Evolutionary conservation across 1,140 invertebrate species (phyloP), one percentile per base, ranked within the genome.

Genomic region (Drosophila repleta): DNA sequence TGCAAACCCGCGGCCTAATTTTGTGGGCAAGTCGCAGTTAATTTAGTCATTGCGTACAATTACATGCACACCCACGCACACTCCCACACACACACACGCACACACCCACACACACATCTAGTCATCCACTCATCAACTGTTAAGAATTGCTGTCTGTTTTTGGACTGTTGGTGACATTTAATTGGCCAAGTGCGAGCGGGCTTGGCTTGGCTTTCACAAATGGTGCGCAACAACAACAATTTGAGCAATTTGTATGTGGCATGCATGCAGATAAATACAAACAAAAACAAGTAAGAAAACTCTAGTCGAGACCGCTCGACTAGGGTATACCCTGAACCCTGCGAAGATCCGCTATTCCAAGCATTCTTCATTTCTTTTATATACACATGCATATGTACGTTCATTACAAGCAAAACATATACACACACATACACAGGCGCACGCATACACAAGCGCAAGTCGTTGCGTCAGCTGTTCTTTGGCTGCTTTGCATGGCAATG

Each of bases 141-240:
- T 35, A 35, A 35, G 32, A 35, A 35, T 35, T 13, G 43, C 13
- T 53, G 10, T 39, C 13, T 21, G 18, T 69, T 11, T 43, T 43
- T 62, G 43, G 58, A 5, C 51, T 65, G 35, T 43, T 61, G 45
- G 62, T 63, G 68, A 65, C 68, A 63, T 76, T 71, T 76, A 67
- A 61, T 65, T 67, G 55, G 63, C 71, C 74, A 76, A 74, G 26
- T 71, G 58, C 64, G 46, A 11, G 26, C 35, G 82, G 81, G 82
- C 60, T 76, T 62, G 81, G 82, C 60, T 76, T 62, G 80, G 81
- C 81, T 87, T 87, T 87, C 81, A 87, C 82, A 73, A 76, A 73
- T 62, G 66, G 61, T 51, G 60, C 56, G 32, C 41, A 70, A 39
- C 48, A 70, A 39, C 48, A 70, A 68, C 58, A 35, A 35, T 35